A percentile compares a stretch with the other conserved stretches of the same genome.
Conservation (phyloP, 2,113 vertebrate genomes). For the Larimichthys polyactis region DNA sequence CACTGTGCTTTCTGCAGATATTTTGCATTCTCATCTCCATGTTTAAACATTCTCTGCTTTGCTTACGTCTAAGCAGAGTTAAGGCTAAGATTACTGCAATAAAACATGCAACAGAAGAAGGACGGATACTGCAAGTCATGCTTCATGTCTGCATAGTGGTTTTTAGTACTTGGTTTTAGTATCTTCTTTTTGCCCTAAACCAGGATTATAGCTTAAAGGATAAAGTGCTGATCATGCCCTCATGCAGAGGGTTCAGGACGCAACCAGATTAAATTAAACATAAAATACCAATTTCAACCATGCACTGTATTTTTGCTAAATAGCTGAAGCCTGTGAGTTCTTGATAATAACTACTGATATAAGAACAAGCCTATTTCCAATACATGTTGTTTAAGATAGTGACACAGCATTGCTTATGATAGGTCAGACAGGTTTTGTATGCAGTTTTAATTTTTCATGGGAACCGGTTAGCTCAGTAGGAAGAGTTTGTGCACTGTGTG, state of each 20-base stretch:
- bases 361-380: not conserved
- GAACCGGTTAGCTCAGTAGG: too few species aligned
- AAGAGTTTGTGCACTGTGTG: too few species aligned
- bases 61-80: not conserved
- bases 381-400: not conserved
- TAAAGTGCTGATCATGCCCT: not conserved
- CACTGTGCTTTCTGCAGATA: not conserved
- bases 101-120: not conserved
- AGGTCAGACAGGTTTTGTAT: not conserved
- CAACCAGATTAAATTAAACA: not conserved
- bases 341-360: not conserved
- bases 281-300: not conserved
- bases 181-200: not conserved
- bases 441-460: not conserved
- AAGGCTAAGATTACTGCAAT: not conserved
- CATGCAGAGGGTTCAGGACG: not conserved
- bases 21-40: slow-evolving; percentile 5
- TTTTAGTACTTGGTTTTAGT: slow-evolving; percentile 3
- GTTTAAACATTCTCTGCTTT: not conserved
- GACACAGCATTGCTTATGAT: not conserved
- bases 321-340: not conserved
- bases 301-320: not conserved
- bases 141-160: not conserved
- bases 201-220: not conserved
- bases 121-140: not conserved